phyloP scores from a whole-genome alignment of 2,113 vertebrate species.

The Protobothrops flavoviridis region DNA sequence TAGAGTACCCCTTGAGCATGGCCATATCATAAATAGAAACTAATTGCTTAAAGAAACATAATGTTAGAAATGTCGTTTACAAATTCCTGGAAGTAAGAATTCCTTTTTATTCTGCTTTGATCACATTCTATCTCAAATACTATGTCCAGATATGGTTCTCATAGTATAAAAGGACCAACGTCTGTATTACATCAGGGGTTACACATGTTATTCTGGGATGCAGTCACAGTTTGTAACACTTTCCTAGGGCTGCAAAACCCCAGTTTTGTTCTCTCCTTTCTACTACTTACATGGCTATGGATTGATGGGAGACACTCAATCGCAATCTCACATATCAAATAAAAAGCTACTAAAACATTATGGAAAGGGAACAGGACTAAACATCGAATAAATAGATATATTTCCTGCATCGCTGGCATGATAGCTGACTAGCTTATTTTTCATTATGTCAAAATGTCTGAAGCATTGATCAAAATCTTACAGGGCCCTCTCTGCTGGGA shows the following conservation, averaged over 20 bases:
- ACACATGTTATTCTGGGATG: background rate
- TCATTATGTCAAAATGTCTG: background rate
- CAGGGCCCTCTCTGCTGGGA: conserved; percentile 1
- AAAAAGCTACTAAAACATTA: background rate
- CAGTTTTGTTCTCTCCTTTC: background rate
- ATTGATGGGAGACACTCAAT: background rate
- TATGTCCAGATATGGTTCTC: background rate
- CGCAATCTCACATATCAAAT: background rate
- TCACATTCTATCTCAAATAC: background rate
- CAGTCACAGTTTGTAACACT: background rate
- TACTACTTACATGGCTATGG: background rate
- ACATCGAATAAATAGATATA: background rate
- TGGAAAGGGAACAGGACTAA: background rate
- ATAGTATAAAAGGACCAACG: background rate
- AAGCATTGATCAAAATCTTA: background rate
- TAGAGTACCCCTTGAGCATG: background rate
- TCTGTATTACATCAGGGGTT: background rate
- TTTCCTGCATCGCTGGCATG: background rate
- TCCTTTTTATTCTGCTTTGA: background rate
- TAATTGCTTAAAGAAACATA: background rate
- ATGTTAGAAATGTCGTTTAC: background rate
- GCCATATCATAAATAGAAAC: background rate
- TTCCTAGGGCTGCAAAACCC: background rate
- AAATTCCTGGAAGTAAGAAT: background rate
- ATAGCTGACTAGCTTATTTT: background rate